Evolutionary conservation across 2,797 vertebrate genomes (phyloP), one percentile per base, ranked within the genome.

Genomic region (Hozukius guyotensis): DNA sequence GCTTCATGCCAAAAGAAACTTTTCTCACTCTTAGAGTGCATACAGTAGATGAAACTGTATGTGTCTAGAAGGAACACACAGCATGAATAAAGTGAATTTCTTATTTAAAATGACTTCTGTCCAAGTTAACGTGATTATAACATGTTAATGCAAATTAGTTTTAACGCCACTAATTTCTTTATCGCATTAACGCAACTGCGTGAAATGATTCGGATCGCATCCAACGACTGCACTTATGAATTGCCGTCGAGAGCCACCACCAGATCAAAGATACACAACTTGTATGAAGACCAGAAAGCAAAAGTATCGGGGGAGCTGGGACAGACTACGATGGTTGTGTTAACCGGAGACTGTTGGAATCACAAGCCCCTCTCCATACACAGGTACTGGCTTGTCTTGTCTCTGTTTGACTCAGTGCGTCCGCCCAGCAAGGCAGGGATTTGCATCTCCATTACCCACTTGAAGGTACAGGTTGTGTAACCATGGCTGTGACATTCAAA

Each of bases 1-100:
- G 80, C 79, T 80, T 88, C 82, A 84, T 69, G 77, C 85, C 70
- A 83, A 78, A 88, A 88, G 71, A 90, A 90, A 87, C 76, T 86
- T 92, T 89, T 88, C 74, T 79, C 55, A 75, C 55, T 86, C 71
- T 55, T 29, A 10, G 53, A 85, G 70, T 75, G 64, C 69, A 63
- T 80, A 65, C 25, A 67, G 75, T 76, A 76, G 42, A 73, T 75
- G 6, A 10, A 82, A 82, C 74, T 77, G 74, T 75, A 84, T 78
- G 25, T 6, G 2, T 60, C 38, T 74, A 38, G 27, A 60, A 53
- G n/a, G 20, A 81, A 56, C 5, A 11, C 12, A 42, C 14, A 32
- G 14, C 49, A 49, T 62, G 25, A 75, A 53, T 12, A 79, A 72
- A 63, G 55, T 61, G 8, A 53, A 79, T 81, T 66, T 22, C 9